These are phyloP conservation scores for Gryllus longicercus DNA, from an alignment of 2,888 invertebrate genomes.

Conservation along the genomic window DNA sequence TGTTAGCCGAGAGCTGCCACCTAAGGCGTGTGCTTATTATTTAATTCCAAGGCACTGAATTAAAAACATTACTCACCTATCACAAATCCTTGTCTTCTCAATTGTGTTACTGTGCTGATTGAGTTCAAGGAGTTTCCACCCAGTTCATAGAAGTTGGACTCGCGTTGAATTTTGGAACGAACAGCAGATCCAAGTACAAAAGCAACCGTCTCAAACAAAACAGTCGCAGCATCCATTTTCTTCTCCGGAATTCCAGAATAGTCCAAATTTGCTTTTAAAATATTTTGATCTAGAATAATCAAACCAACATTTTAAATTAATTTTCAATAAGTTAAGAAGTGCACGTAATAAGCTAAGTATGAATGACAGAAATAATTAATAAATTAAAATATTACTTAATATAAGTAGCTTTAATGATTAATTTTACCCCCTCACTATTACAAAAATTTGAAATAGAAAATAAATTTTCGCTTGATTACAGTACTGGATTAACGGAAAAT, in stretches of 20 bases:
- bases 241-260: conserved; percentile 60
- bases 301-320: background rate
- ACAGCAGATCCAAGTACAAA: conserved; percentile 58
- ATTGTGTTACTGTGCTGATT: conserved; percentile 71
- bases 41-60: conserved; percentile 57
- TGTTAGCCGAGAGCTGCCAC: no score
- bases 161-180: conserved; percentile 58
- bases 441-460: background rate
- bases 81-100: conserved; percentile 72
- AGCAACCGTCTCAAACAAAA: conserved; percentile 71
- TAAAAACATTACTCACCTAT: conserved; percentile 56
- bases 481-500: no score
- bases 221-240: conserved; percentile 60
- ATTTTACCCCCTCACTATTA: background rate
- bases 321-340: no score
- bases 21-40: conserved; percentile 51
- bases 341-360: no score
- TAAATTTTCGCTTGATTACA: background rate
- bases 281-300: background rate
- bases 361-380: no score
- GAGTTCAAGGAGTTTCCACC: conserved; percentile 87
- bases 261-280: conserved; percentile 51
- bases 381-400: no score
- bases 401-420: background rate
- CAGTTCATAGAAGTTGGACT: conserved; percentile 76